phyloP scores from a whole-genome alignment of 2,113 vertebrate species.

The Pituophis catenifer region DNA sequence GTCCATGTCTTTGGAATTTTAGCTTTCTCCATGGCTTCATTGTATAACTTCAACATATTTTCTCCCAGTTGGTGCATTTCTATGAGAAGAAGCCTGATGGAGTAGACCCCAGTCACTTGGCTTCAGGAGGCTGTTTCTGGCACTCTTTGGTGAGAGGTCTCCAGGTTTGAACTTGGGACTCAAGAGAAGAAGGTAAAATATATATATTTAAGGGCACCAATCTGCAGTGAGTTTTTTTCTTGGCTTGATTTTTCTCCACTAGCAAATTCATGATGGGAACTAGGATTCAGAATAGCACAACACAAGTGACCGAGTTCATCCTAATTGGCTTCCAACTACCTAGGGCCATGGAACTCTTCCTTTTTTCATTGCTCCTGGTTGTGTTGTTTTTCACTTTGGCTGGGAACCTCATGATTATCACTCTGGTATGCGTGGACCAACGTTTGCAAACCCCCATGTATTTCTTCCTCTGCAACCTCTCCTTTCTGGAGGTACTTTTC shows the following conservation, averaged over 20 bases:
- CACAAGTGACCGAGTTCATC: slow-evolving; percentile 34
- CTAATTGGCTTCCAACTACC: slow-evolving; percentile 26
- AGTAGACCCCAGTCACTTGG: neutral
- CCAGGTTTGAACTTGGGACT: neutral
- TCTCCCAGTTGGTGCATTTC: too few species aligned
- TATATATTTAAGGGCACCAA: neutral
- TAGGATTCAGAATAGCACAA: neutral
- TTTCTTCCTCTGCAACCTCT: slow-evolving; percentile 52
- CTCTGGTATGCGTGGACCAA: neutral
- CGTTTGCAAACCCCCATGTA: slow-evolving; percentile 47
- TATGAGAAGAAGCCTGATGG: neutral
- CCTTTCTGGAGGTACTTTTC: slow-evolving; percentile 45
- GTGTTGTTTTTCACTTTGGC: slow-evolving; percentile 45
- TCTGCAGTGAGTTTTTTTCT: neutral
- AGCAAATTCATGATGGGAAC: too few species aligned
- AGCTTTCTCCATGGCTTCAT: too few species aligned
- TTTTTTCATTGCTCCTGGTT: slow-evolving; percentile 25
- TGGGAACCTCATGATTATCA: slow-evolving; percentile 46
- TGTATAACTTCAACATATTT: too few species aligned
- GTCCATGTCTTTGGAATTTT: too few species aligned
- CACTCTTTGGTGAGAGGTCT: neutral
- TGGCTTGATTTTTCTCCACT: too few species aligned
- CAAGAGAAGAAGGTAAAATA: neutral
- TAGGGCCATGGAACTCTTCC: neutral
- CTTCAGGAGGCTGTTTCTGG: neutral